Conservation (phyloP, 2,797 vertebrate genomes). For the Serranus cabrilla region DNA sequence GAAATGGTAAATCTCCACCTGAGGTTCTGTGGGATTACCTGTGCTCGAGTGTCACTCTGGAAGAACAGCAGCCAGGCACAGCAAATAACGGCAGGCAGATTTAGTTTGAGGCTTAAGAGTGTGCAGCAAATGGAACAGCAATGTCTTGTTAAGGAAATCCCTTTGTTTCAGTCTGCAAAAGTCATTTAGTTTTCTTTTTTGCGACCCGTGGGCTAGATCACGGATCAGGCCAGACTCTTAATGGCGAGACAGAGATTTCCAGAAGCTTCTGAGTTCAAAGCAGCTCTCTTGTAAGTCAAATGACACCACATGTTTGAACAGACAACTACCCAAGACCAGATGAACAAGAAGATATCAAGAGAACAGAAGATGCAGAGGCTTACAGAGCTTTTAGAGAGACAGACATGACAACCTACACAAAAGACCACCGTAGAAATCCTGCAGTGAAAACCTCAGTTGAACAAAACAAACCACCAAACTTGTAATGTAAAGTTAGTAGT, state of each 20-base stretch:
- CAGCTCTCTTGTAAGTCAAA: slow-evolving; percentile 49
- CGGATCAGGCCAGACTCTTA: slow-evolving; percentile 76
- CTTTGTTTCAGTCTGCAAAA: slow-evolving; percentile 68
- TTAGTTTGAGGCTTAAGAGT: slow-evolving; percentile 50
- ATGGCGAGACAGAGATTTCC: slow-evolving; percentile 69
- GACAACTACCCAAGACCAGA: slow-evolving; percentile 21
- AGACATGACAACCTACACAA: slow-evolving; percentile 15
- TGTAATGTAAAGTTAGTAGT: slow-evolving; percentile 2
- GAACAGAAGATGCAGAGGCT: slow-evolving; percentile 31
- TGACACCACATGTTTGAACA: slow-evolving; percentile 51
- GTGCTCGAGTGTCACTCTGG: slow-evolving; percentile 50
- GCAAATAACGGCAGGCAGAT: slow-evolving; percentile 58
- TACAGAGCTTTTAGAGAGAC: slow-evolving; percentile 23
- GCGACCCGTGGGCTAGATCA: slow-evolving; percentile 49
- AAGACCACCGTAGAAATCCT: slow-evolving; percentile 3
- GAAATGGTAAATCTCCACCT: slow-evolving; percentile 64
- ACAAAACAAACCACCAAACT: slow-evolving; percentile 1
- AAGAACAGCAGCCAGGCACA: slow-evolving; percentile 42
- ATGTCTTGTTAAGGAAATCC: slow-evolving; percentile 73
- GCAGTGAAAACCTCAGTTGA: not conserved
- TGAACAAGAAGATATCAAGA: slow-evolving; percentile 29
- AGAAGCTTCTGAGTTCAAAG: slow-evolving; percentile 46
- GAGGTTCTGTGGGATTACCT: slow-evolving; percentile 67
- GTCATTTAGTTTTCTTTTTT: slow-evolving; percentile 58
- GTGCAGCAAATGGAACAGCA: slow-evolving; percentile 57